phyloP scores from a whole-genome alignment of 2,113 vertebrate species.

The Pycnonotus jocosus region DNA sequence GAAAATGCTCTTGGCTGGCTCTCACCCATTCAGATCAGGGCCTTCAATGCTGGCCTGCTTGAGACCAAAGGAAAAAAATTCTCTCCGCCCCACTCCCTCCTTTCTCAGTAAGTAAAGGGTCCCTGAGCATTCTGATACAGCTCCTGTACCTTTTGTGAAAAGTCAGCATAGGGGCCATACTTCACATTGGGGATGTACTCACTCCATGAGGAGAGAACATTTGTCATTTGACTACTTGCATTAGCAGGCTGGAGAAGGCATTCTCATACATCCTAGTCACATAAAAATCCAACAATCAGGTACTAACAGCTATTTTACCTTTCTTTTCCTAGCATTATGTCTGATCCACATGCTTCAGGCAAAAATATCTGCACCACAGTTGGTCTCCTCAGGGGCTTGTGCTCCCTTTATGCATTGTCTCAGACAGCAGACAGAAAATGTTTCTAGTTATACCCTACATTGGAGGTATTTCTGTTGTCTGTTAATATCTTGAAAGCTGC shows the following conservation, averaged over 20 bases:
- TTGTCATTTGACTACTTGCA: neutral
- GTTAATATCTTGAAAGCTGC: neutral
- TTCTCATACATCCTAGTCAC: neutral
- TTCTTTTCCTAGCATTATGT: neutral
- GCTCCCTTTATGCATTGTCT: neutral
- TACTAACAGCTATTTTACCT: neutral
- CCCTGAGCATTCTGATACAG: neutral
- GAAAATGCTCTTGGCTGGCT: neutral
- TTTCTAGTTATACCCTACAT: neutral
- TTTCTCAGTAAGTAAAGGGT: neutral
- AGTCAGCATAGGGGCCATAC: neutral
- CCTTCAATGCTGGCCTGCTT: neutral
- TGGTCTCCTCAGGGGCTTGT: neutral
- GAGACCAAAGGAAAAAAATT: neutral
- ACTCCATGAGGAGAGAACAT: neutral
- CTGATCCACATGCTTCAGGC: slow-evolving; percentile 1
- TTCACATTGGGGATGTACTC: neutral
- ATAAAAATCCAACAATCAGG: neutral
- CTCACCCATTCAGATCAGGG: neutral
- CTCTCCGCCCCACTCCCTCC: rapidly evolving
- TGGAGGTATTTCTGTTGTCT: neutral
- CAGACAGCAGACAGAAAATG: neutral
- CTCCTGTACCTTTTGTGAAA: neutral
- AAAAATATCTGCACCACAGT: slow-evolving; percentile 14
- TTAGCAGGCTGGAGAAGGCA: neutral